These are phyloP conservation scores for Darevskia mixta DNA, from an alignment of 2,797 vertebrate species.

Conservation along the genomic window DNA sequence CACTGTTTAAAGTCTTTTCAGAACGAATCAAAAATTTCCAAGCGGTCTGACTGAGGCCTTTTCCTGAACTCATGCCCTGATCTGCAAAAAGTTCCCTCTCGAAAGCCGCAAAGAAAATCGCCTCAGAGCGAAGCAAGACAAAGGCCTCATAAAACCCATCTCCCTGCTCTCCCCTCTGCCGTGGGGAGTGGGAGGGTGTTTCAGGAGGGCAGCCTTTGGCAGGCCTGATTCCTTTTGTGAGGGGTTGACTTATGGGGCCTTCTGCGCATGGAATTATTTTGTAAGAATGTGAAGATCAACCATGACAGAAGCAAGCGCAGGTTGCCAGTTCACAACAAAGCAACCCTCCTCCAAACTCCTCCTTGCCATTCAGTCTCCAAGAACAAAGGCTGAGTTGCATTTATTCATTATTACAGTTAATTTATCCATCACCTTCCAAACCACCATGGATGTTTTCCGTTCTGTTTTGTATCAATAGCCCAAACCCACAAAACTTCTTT, in stretches of 20 bases:
- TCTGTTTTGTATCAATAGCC: too few relatives aligned
- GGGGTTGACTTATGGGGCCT: neutral
- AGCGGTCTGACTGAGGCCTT: neutral
- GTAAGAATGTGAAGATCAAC: neutral
- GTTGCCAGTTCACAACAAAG: neutral
- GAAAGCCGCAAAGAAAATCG: neutral
- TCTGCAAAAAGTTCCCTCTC: neutral
- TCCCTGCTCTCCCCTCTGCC: neutral
- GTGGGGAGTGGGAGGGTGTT: too few relatives aligned
- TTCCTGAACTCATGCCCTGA: neutral
- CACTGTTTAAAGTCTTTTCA: too few relatives aligned
- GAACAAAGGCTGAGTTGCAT: neutral
- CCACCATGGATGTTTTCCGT: too few relatives aligned
- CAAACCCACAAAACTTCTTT: too few relatives aligned
- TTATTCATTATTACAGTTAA: too few relatives aligned
- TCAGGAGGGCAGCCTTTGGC: neutral
- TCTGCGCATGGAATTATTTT: neutral
- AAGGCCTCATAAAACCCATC: neutral
- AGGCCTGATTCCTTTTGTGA: neutral
- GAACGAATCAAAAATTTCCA: neutral
- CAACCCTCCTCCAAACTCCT: neutral
- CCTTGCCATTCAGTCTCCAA: neutral
- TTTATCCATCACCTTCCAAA: too few relatives aligned
- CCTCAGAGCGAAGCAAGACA: neutral
- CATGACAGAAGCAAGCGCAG: too few relatives aligned